Base-by-base conservation (phyloP, 1,140 invertebrate species). In the Drosophila orena region DNA sequence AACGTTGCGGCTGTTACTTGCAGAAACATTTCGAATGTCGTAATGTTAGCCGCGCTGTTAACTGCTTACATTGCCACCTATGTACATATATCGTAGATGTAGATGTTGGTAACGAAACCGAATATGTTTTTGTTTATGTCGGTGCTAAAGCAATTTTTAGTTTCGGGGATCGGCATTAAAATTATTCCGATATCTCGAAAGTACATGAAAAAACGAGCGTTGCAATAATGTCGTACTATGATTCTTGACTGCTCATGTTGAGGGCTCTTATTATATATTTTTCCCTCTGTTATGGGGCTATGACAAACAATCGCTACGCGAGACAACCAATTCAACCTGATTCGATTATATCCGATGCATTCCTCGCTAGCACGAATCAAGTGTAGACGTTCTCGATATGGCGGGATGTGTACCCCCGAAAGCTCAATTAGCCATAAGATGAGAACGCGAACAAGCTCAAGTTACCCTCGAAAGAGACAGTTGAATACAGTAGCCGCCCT, bases 381-480 rank as follows among this genome's bases (percentile, higher is more conserved):
- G 66, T 83, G 79, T 80, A 84, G 79, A 83, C 80, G 50, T 56
- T 70, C 34, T 37, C 42, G 12, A 20, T 35, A 8, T 6, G 4
- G 34, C 14, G 24, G 38, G 37, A 24, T 56, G 71, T 77, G 70
- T 70, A 70, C 50, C 47, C 55, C 30, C 27, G 40, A 84, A 76
- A 81, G 80, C 56, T 81, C 71, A 72, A 83, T 83, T 65, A 65
- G 61, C 47, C 42, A 46, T 42, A 52, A 78, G 66, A 81, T 81
- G 65, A 15, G n/a, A 38, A 38, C 11, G 44, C 46, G 50, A 14
- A 10, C 59, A 62, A 68, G 79, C 79, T 81, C 79, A 40, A 38
- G 53, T 81, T 83, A 79, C 80, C 54, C 42, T 11, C 27, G 3
- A 24, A 40, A 22, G 38, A 52, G 37, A 14, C 5, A 15, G 44